Base-by-base conservation (phyloP, 1,140 invertebrate genomes). In the Drosophila dunni region DNA sequence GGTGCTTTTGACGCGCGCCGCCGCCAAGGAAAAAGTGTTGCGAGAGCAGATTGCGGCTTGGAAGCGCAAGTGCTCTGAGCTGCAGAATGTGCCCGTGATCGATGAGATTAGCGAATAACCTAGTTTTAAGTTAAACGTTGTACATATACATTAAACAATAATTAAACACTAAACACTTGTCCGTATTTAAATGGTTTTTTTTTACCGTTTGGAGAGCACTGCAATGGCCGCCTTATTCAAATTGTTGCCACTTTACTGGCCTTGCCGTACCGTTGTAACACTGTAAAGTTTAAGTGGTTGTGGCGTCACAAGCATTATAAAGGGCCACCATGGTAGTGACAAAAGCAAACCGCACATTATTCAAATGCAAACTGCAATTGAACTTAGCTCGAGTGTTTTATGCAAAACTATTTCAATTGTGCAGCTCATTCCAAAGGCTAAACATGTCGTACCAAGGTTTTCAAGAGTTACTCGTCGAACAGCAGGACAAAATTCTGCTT, bases 51-150 rank as follows among this genome's bases (percentile, higher is more conserved):
- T 92, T 0, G 46, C 72, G 7, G 36, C 79, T 33, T 92, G 91
- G 91, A 92, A 92, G 9, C 80, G 91, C 15, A 92, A 91, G 58
- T 92, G 91, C 33, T 92, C 91, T 2, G 91, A 92, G 51, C 65
- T 92, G 10, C 91, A 92, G 56, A 92, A 92, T 64, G 91, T 92
- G n/a, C 91, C 91, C 44, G 91, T 92, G 3, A 92, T 92, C 36
- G 91, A 92, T 67, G 91, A 92, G 62, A 92, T 91, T 71, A 92
- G 91, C 57, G 91, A 92, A 83, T 92, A 86, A 60, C 4, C 3
- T 56, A 69, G 45, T 56, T 60, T 74, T 58, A 83, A 77, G 56
- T 36, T 56, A 24, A 56, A 56, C 40, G 34, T 56, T 38, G 34
- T 24, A 38, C 53, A 54, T 56, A 13, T 36, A 15, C 33, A 13